Conservation (phyloP, 2,888 invertebrate species). For the Matsumyia berberina region DNA sequence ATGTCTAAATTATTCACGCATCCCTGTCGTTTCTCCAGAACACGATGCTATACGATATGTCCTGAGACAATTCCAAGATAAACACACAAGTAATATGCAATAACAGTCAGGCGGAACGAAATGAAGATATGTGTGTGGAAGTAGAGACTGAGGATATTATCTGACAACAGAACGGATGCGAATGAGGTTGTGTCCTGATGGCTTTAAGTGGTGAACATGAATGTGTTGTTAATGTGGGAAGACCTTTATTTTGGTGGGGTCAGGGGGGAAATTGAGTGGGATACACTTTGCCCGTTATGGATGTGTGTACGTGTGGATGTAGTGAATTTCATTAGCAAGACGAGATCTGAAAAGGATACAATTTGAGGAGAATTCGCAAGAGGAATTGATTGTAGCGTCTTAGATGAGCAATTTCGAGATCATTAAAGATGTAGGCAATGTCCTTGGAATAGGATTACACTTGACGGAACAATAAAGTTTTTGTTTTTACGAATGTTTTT, state of each 20-base stretch:
- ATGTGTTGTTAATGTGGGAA: conserved; percentile 29
- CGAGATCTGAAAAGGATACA: conserved; percentile 22
- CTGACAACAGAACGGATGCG: conserved; percentile 23
- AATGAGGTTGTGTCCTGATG: conserved; percentile 27
- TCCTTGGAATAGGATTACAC: neutral
- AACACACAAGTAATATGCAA: conserved; percentile 30
- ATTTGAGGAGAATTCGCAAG: conserved; percentile 11
- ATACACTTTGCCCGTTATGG: neutral
- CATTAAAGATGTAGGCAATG: conserved; percentile 9
- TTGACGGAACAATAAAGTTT: neutral
- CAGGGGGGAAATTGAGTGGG: conserved; percentile 16
- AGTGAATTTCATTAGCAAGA: conserved; percentile 8
- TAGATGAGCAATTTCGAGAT: neutral
- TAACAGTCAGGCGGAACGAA: conserved; percentile 29
- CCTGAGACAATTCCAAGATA: conserved; percentile 15
- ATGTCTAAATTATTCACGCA: conserved; percentile 38
- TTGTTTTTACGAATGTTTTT: too few species aligned
- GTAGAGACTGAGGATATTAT: conserved; percentile 6
- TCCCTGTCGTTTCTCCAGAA: conserved; percentile 7
- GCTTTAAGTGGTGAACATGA: conserved; percentile 24
- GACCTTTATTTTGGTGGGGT: conserved; percentile 24
- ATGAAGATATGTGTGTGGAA: neutral
- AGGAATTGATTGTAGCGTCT: neutral
- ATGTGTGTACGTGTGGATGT: neutral
- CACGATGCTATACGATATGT: neutral